Conservation (phyloP, 2,888 invertebrate genomes). For the Drosophila nr. medialis region DNA sequence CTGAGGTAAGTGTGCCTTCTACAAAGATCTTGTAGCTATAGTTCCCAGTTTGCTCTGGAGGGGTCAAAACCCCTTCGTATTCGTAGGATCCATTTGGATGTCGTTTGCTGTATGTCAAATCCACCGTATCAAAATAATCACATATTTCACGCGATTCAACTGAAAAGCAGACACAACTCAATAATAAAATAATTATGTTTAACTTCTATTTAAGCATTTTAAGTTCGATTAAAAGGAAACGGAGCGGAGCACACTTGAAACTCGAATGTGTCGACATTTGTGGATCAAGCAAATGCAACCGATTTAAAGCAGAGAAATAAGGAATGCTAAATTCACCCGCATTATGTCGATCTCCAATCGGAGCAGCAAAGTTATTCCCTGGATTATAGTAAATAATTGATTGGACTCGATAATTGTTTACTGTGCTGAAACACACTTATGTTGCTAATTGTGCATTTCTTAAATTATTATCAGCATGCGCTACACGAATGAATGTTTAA, state of each 20-base stretch:
- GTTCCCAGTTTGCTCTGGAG: constrained; percentile 26
- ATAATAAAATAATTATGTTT: background rate
- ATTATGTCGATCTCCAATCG: no score
- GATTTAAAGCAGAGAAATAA: no score
- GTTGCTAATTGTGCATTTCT: accelerated
- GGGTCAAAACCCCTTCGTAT: constrained; percentile 51
- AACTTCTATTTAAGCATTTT: background rate
- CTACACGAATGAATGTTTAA: no score
- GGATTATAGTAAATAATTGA: no score
- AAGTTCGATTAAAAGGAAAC: background rate
- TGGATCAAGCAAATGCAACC: background rate
- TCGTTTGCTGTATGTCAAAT: constrained; percentile 45
- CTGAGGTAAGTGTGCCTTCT: background rate
- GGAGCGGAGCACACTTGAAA: background rate
- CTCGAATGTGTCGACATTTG: background rate
- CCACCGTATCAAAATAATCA: constrained; percentile 46
- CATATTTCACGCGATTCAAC: constrained; percentile 21
- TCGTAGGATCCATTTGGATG: constrained; percentile 55
- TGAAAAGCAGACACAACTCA: background rate
- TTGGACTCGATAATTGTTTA: no score
- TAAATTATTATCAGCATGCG: no score
- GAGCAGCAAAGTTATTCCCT: no score
- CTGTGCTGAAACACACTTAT: no score
- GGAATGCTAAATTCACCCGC: no score
- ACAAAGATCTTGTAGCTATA: constrained; percentile 12